Evolutionary conservation across 2,113 vertebrate species (phyloP), one percentile per base, ranked within the genome.

Genomic region (Chaetops frenatus): DNA sequence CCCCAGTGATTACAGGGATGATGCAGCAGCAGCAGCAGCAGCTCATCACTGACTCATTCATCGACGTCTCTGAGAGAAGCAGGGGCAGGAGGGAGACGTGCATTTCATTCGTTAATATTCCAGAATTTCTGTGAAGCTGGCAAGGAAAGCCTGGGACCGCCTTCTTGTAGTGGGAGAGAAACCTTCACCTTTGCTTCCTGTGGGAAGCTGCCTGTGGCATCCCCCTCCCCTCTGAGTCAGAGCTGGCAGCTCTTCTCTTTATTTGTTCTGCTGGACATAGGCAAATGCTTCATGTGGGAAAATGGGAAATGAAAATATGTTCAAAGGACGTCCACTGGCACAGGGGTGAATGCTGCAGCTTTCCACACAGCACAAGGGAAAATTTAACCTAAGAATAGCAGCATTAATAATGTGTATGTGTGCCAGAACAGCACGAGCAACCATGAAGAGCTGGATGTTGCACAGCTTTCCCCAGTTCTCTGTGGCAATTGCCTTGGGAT

Each of bases 31-130:
- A 54, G 27, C 9, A 64, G 71, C 15, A 54, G 62, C 58, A 58
- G 61, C 88, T 96, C 92, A 94, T 74, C 90, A 33, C 76, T 96
- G 96, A 97, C 85, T 97, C 96, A 97, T 51, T 60, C 54, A 38
- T 58, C 8, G 1, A 79, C 1, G 4, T 76, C 66, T 78, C 80
- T 66, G 81, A 65, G 76, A 94, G 51, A 42, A 61, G 72, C 80
- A 94, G 82, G 74, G 67, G 40, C 87, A 86, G 57, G 67, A 74
- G 84, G 40, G 50, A 79, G 58, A 90, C 54, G 45, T 79, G 48
- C 3, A 2, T 33, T 87, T 81, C 67, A 29, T 77, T 93, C 74
- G 71, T 88, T 86, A 81, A 77, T 74, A 85, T 86, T 71, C 85
- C 36, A 23, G 18, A 48, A 60, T 84, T 88, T 92, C 91, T 88